Conservation (phyloP, 1,140 invertebrate species). For the Brevipalpus yothersi region DNA sequence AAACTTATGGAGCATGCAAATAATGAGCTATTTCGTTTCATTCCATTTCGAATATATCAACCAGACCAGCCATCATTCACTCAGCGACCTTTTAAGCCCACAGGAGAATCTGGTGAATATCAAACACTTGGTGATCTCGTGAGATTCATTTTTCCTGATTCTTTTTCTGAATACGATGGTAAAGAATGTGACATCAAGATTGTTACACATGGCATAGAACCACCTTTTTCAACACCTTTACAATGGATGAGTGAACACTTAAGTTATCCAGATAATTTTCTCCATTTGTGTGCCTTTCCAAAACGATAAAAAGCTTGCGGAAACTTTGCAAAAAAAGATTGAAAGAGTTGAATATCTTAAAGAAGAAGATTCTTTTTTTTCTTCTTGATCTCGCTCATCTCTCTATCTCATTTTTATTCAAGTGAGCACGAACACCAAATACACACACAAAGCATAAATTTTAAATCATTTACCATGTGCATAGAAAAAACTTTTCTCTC, state of each 20-base stretch:
- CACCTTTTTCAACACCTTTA: conserved; percentile 65
- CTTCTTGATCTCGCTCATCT: no score
- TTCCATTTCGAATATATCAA: conserved; percentile 65
- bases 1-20: conserved; percentile 59
- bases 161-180: conserved; percentile 1
- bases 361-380: no score
- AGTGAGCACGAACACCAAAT: no score
- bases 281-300: conserved; percentile 30
- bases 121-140: conserved; percentile 18
- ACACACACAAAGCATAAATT: no score
- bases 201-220: conserved; percentile 64
- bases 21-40: conserved; percentile 57
- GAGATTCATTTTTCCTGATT: conserved; percentile 14
- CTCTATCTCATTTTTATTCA: no score
- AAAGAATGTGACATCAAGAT: conserved; percentile 23
- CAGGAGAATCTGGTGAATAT: conserved; percentile 16
- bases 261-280: conserved; percentile 94
- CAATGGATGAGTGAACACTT: conserved; percentile 94
- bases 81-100: conserved; percentile 44
- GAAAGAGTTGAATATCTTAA: no score
- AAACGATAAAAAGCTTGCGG: neutral
- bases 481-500: no score
- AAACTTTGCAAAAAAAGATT: no score
- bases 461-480: no score
- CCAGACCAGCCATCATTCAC: conserved; percentile 18